Percentiles rank a stretch among this genome's conserved stretches.
Conservation (phyloP, 2,797 vertebrate species). For the Psittacula derbiana region DNA sequence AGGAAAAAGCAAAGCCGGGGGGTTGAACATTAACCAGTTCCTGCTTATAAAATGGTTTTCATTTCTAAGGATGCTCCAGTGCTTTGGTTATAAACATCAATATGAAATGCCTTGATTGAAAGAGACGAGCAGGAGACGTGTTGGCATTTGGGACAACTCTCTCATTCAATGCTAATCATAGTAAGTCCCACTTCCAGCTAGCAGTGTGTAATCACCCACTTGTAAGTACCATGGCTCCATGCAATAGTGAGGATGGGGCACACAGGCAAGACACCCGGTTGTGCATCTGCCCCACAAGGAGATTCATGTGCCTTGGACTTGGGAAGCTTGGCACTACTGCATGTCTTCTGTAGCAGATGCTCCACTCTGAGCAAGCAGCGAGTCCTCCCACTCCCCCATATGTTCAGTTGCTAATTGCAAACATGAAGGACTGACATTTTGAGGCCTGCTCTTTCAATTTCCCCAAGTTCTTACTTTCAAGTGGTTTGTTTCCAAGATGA, state of each 20-base stretch:
- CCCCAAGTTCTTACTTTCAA: background rate
- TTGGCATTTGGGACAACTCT: background rate
- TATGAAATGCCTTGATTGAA: background rate
- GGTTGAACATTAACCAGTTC: slow-evolving; percentile 1
- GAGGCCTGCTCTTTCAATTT: background rate
- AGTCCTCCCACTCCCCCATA: background rate
- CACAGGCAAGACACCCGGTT: rapidly evolving
- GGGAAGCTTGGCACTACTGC: background rate
- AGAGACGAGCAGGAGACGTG: background rate
- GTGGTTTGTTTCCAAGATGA: slow-evolving; percentile 42
- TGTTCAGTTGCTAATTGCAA: background rate
- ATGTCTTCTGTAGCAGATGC: background rate
- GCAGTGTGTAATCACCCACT: background rate
- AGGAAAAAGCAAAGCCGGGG: background rate
- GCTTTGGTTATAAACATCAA: background rate
- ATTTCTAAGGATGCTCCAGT: background rate
- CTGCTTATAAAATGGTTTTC: background rate
- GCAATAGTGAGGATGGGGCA: background rate
- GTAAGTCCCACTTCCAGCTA: background rate
- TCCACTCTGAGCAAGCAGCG: background rate
- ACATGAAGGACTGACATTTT: background rate
- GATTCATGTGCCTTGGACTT: background rate
- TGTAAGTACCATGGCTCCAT: background rate
- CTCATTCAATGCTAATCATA: background rate
- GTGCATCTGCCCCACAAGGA: background rate